These are phyloP conservation scores for Parapristionchus giblindavisi DNA, from an alignment of 2,888 invertebrate species.

Conservation along the genomic window DNA sequence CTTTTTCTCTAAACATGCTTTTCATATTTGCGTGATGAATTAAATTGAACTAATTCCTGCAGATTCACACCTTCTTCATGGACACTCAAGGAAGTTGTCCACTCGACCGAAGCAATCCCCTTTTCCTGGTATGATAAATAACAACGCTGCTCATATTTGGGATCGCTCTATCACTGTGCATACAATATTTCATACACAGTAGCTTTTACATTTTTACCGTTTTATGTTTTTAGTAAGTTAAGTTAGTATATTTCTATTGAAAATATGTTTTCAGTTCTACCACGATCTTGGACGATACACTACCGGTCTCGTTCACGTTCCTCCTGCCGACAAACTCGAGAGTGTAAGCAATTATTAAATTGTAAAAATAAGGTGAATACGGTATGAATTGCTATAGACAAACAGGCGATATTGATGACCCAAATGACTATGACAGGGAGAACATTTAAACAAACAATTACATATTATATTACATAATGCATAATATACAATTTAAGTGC, in stretches of 20 bases:
- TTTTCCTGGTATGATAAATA: background rate
- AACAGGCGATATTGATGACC: background rate
- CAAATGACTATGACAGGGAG: background rate
- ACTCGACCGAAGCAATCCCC: background rate
- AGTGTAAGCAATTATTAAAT: background rate
- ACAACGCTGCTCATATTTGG: too few relatives aligned
- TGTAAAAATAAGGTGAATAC: background rate
- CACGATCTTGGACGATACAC: conserved; percentile 38
- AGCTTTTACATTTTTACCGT: too few relatives aligned
- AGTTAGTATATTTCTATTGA: background rate
- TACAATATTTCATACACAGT: too few relatives aligned
- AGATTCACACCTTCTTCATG: conserved; percentile 36
- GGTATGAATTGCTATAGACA: background rate
- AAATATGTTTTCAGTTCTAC: conserved; percentile 21
- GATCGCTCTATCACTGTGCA: too few relatives aligned
- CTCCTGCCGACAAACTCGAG: conserved; percentile 5
- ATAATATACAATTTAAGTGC: too few relatives aligned
- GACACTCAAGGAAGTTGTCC: conserved; percentile 16
- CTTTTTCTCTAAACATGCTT: background rate
- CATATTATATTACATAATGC: too few relatives aligned
- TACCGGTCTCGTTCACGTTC: conserved; percentile 34
- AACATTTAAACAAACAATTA: background rate
- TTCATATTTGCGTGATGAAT: background rate
- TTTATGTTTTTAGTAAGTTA: background rate
- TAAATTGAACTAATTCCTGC: background rate